Conservation (phyloP, 1,140 invertebrate species). For the Drosophila repleta region DNA sequence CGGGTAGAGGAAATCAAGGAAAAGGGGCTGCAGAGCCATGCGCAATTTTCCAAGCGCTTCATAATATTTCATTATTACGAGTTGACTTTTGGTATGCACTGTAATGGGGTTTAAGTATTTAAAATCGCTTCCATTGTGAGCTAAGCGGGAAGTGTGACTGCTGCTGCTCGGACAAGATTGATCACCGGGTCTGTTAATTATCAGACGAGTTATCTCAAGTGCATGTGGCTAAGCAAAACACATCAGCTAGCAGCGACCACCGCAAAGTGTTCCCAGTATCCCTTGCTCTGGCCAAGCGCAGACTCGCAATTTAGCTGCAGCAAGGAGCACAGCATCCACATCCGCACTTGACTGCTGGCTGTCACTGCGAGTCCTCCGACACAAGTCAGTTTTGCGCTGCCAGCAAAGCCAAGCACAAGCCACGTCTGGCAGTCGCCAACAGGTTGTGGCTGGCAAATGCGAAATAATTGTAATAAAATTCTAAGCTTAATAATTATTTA, state of each 20-base stretch:
- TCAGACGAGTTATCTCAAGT: conserved; percentile 35
- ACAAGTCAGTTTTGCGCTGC: conserved; percentile 14
- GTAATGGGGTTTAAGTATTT: conserved; percentile 56
- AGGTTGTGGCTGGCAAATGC: conserved; percentile 4
- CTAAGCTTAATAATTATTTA: too few relatives aligned
- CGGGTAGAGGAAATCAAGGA: too few relatives aligned
- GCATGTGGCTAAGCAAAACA: conserved; percentile 41
- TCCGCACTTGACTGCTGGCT: neutral
- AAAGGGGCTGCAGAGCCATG: conserved; percentile 39
- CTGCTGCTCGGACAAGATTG: conserved; percentile 33
- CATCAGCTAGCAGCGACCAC: neutral
- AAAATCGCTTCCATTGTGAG: conserved; percentile 45
- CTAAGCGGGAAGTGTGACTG: neutral
- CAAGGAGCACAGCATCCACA: conserved; percentile 70
- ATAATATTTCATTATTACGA: conserved; percentile 76
- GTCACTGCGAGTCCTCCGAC: too few relatives aligned
- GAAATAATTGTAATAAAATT: too few relatives aligned
- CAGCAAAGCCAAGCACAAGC: conserved; percentile 10
- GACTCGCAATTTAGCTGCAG: neutral
- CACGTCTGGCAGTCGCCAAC: conserved; percentile 6
- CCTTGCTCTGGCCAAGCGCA: neutral
- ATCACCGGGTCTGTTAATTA: conserved; percentile 41
- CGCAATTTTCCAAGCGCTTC: conserved; percentile 61
- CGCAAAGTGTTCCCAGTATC: conserved; percentile 11
- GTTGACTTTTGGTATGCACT: conserved; percentile 60